Percentiles rank a stretch among this genome's conserved stretches.
Conservation (phyloP, 2,888 invertebrate genomes). For the Tyria jacobaeae region DNA sequence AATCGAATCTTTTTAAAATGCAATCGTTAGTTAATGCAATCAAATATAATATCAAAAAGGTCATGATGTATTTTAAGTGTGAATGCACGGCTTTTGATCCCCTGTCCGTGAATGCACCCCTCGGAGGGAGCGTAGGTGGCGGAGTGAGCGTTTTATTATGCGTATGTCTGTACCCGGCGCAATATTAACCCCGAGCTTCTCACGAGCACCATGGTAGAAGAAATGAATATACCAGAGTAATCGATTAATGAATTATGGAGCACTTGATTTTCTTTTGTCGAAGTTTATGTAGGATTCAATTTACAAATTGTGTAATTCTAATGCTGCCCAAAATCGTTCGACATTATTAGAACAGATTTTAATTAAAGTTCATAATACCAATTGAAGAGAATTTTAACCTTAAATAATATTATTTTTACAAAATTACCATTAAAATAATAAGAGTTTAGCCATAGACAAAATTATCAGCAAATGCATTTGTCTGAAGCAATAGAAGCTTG, state of each 20-base stretch:
- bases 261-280: not conserved
- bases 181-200: slow-evolving; percentile 40
- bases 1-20: slow-evolving; percentile 35
- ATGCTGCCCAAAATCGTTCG: too few species aligned
- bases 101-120: slow-evolving; percentile 49
- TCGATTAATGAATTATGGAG: slow-evolving; percentile 21
- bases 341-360: not conserved
- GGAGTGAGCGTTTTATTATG: slow-evolving; percentile 44
- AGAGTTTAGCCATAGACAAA: slow-evolving; percentile 43
- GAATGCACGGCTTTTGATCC: slow-evolving; percentile 63
- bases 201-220: slow-evolving; percentile 27
- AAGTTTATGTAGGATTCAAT: not conserved
- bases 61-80: slow-evolving; percentile 60
- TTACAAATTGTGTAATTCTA: not conserved
- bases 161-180: slow-evolving; percentile 41
- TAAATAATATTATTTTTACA: slow-evolving; percentile 23
- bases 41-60: slow-evolving; percentile 59
- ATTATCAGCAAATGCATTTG: slow-evolving; percentile 53
- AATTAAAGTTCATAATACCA: not conserved
- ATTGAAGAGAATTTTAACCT: slow-evolving; percentile 22
- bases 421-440: slow-evolving; percentile 27
- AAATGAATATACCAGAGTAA: slow-evolving; percentile 27
- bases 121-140: slow-evolving; percentile 40
- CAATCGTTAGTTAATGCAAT: slow-evolving; percentile 44
- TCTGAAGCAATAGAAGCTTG: slow-evolving; percentile 62